phyloP scores from a whole-genome alignment of 1,140 invertebrate species.

The Brachionus manjavacas region DNA sequence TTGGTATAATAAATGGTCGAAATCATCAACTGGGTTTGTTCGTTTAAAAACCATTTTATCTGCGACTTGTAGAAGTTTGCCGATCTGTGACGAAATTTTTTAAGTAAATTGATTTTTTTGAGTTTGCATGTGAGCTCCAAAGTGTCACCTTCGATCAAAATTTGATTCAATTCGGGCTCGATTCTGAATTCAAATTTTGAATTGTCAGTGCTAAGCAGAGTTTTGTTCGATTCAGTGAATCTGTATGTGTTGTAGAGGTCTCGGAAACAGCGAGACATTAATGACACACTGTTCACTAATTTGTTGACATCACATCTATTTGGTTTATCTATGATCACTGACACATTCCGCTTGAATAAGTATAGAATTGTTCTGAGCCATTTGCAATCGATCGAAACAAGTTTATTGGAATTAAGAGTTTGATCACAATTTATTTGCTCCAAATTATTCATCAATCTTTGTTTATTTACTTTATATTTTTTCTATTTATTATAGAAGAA shows the following conservation, averaged over 20 bases:
- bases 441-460: slow-evolving; percentile 5
- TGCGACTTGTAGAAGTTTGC: slow-evolving; percentile 1
- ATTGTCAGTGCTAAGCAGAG: not conserved
- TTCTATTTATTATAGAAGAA: not conserved
- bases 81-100: not conserved
- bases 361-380: slow-evolving; percentile 28
- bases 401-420: not conserved
- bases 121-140: slow-evolving; percentile 18
- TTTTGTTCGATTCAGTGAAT: not conserved
- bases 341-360: slow-evolving; percentile 22
- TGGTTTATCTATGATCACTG: not conserved
- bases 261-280: slow-evolving; percentile 18
- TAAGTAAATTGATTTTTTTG: slow-evolving; percentile 4
- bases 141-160: slow-evolving; percentile 33
- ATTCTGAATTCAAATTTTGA: slow-evolving; percentile 22
- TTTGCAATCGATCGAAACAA: slow-evolving; percentile 26
- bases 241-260: slow-evolving; percentile 9
- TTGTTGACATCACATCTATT: not conserved
- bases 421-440: slow-evolving; percentile 27
- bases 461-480: not conserved
- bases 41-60: slow-evolving; percentile 37
- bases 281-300: slow-evolving; percentile 17
- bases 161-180: slow-evolving; percentile 22
- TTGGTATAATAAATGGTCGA: slow-evolving; percentile 22
- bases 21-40: slow-evolving; percentile 6